A percentile compares a stretch with the other conserved stretches of the same genome.
Evolutionary conservation across 2,888 invertebrate genomes (phyloP).

Genomic region (Micropterix aruncella): DNA sequence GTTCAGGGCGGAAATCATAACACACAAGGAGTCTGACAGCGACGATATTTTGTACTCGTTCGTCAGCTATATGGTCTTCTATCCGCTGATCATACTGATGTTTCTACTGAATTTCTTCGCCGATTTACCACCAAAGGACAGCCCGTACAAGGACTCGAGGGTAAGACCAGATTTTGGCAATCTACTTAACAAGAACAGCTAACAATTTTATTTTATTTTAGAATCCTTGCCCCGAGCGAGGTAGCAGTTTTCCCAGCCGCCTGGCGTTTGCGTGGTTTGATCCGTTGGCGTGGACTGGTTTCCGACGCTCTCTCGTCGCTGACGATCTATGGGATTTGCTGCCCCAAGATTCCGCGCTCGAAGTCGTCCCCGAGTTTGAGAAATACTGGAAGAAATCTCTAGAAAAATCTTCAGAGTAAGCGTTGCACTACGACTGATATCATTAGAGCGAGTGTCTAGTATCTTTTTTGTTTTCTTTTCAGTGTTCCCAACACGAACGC

Average conservation of each 20-base stretch:
- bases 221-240: slow-evolving; percentile 78
- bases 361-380: slow-evolving; percentile 72
- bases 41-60: slow-evolving; percentile 50
- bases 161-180: no score
- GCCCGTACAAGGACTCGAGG: slow-evolving; percentile 57
- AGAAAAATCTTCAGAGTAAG: slow-evolving; percentile 48
- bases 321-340: slow-evolving; percentile 86
- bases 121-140: slow-evolving; percentile 54
- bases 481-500: slow-evolving; percentile 38
- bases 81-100: slow-evolving; percentile 52
- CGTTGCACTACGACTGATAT: slow-evolving; percentile 10
- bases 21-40: slow-evolving; percentile 24
- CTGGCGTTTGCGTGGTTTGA: slow-evolving; percentile 90
- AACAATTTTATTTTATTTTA: slow-evolving; percentile 28
- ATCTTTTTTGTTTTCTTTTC: slow-evolving; percentile 3
- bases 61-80: slow-evolving; percentile 69
- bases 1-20: slow-evolving; percentile 48
- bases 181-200: no score
- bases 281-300: slow-evolving; percentile 69
- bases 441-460: no score
- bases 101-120: slow-evolving; percentile 69
- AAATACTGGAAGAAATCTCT: slow-evolving; percentile 66
- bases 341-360: slow-evolving; percentile 62
- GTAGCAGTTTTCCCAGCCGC: slow-evolving; percentile 74
- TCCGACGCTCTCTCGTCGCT: slow-evolving; percentile 64